Evolutionary conservation across 2,797 vertebrate genomes (phyloP).

Genomic region (Sebastes dallii): DNA sequence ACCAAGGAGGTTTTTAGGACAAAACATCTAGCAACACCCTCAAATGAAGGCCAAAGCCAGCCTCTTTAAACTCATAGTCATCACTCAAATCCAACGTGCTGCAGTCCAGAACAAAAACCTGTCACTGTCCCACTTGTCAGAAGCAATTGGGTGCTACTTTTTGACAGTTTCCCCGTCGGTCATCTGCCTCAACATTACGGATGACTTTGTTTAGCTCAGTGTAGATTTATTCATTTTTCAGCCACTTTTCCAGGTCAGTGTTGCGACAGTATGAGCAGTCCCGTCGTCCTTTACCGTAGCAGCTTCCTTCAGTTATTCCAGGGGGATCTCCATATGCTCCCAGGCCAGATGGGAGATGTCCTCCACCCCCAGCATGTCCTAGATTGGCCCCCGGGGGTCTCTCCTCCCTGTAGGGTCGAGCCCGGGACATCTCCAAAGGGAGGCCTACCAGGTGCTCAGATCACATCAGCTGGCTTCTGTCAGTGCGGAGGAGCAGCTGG

Average conservation of each 20-base stretch:
- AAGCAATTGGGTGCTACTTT: background rate
- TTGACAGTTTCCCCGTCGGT: background rate
- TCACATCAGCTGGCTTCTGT: background rate
- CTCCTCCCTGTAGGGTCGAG: background rate
- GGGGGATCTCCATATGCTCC: background rate
- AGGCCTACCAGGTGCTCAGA: background rate
- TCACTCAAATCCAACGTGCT: too few relatives aligned
- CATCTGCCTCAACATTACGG: background rate
- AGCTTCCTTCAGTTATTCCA: background rate
- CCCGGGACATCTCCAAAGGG: background rate
- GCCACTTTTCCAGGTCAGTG: background rate
- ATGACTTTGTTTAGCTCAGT: background rate
- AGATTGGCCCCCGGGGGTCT: background rate
- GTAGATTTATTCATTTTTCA: background rate
- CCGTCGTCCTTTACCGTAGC: background rate
- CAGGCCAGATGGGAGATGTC: constrained; percentile 4
- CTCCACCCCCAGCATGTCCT: background rate
- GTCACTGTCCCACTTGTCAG: background rate
- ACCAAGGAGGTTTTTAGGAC: background rate
- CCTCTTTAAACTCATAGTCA: background rate
- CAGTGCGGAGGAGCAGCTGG: background rate
- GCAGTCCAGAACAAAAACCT: too few relatives aligned
- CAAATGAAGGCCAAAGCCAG: background rate
- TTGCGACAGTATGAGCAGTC: background rate
- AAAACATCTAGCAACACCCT: background rate